Conservation (phyloP, 2,113 vertebrate genomes). For the Daboia siamensis region DNA sequence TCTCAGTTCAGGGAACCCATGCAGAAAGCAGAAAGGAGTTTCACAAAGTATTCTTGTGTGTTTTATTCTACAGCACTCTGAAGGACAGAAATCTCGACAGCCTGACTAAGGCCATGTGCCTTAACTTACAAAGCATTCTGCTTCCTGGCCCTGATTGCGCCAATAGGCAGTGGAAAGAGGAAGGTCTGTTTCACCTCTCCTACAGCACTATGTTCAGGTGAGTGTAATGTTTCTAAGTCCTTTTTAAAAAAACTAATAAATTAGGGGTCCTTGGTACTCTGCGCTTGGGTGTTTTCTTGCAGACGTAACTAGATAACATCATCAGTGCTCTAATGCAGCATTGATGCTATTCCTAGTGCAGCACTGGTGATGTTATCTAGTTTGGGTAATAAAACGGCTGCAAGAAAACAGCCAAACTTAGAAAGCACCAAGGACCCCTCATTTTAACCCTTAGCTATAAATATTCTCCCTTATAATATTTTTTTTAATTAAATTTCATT, state of each 20-base stretch:
- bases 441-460: not conserved
- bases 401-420: not conserved
- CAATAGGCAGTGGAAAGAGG: slow-evolving; percentile 72
- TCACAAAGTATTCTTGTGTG: not conserved
- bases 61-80: slow-evolving; percentile 70
- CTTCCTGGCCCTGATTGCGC: slow-evolving; percentile 53
- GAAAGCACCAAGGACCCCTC: not conserved
- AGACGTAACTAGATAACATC: not conserved
- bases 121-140: slow-evolving; percentile 70
- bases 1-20: not conserved
- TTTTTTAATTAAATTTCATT: not conserved
- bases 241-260: not conserved
- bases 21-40: not conserved
- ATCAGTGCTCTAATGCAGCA: not conserved
- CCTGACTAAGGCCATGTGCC: slow-evolving; percentile 68
- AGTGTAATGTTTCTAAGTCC: not conserved
- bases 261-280: not conserved
- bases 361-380: not conserved
- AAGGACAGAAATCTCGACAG: slow-evolving; percentile 65
- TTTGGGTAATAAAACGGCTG: not conserved
- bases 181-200: slow-evolving; percentile 75
- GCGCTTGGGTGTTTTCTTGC: not conserved
- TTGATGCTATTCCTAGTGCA: not conserved
- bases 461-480: not conserved
- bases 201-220: slow-evolving; percentile 83